These are phyloP conservation scores for Autographa pulchrina DNA, from an alignment of 2,888 invertebrate species.

Conservation along the genomic window DNA sequence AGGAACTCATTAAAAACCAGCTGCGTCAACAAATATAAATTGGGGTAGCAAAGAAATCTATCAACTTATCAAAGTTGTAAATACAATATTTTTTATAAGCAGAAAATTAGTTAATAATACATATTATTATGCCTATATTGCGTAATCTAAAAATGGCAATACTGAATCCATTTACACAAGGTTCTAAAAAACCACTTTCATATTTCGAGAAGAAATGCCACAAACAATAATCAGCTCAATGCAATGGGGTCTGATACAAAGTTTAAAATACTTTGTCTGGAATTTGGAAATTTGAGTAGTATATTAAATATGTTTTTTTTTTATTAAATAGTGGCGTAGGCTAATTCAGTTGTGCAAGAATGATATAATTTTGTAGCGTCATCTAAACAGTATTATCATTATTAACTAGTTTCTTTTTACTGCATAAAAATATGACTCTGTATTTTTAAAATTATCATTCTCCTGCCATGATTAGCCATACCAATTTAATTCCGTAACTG, in stretches of 20 bases:
- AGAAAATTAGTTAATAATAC: background rate
- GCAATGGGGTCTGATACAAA: background rate
- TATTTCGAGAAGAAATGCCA: slow-evolving; percentile 5
- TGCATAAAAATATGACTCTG: background rate
- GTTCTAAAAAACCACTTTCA: slow-evolving; percentile 22
- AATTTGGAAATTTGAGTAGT: slow-evolving; percentile 14
- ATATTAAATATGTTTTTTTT: slow-evolving; percentile 3
- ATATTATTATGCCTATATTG: slow-evolving; percentile 1
- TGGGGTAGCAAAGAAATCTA: too few relatives aligned
- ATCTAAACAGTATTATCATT: slow-evolving; percentile 13
- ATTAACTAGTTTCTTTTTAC: background rate
- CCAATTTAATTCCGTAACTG: slow-evolving; percentile 21
- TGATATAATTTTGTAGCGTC: slow-evolving; percentile 45
- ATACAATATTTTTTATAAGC: slow-evolving; percentile 22
- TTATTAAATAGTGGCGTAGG: slow-evolving; percentile 42
- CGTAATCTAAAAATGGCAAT: slow-evolving; percentile 31
- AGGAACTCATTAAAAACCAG: too few relatives aligned
- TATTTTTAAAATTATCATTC: background rate
- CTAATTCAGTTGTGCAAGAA: slow-evolving; percentile 31
- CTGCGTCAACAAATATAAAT: too few relatives aligned
- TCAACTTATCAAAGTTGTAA: slow-evolving; percentile 22
- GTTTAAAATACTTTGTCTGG: slow-evolving; percentile 29
- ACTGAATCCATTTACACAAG: slow-evolving; percentile 17
- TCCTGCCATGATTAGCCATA: background rate
- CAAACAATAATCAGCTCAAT: slow-evolving; percentile 13